phyloP scores from a whole-genome alignment of 2,113 vertebrate genomes.

The Poecile atricapillus region DNA sequence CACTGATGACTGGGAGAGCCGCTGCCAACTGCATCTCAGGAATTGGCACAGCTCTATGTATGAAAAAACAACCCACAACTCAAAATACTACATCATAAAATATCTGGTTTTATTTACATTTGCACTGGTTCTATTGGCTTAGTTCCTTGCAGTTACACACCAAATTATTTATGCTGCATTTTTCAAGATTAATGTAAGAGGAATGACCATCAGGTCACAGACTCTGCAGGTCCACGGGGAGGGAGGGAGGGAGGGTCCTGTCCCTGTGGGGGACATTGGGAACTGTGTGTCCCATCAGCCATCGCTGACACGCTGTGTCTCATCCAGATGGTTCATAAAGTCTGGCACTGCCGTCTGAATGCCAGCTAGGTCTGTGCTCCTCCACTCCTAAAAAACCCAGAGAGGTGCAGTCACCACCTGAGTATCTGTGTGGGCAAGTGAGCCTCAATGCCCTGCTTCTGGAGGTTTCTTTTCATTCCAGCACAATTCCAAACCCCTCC shows the following conservation, averaged over 20 bases:
- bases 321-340: neutral
- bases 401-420: neutral
- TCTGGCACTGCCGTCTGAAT: neutral
- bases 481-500: neutral
- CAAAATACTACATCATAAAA: neutral
- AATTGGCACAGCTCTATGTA: neutral
- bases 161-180: neutral
- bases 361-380: neutral
- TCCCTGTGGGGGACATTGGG: neutral
- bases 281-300: neutral
- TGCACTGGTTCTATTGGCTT: neutral
- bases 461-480: neutral
- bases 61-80: neutral
- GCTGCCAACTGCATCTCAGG: neutral
- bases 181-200: neutral
- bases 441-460: neutral
- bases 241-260: neutral
- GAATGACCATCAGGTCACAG: rapidly evolving
- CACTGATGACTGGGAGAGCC: neutral
- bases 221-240: neutral
- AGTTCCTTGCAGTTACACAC: neutral
- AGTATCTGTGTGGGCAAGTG: neutral
- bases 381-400: rapidly evolving
- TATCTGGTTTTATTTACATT: neutral
- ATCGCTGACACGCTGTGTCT: rapidly evolving